Conservation (phyloP, 1,140 invertebrate genomes). For the Drosophila quadrilineata region DNA sequence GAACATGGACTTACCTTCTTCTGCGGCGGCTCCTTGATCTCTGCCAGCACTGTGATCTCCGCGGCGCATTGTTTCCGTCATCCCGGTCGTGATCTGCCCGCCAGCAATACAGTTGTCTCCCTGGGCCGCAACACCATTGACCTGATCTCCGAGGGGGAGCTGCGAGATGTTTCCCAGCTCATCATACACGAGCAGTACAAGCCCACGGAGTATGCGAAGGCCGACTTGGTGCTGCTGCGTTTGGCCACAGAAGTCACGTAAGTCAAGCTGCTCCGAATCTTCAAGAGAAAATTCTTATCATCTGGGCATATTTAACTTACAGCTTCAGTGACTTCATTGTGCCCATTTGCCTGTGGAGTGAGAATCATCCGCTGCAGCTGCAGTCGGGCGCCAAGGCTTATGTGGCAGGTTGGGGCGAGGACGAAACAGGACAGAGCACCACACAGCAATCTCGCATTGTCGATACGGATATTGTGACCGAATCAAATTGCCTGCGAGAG, state of each 20-base stretch:
- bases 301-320: not conserved
- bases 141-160: conserved; percentile 61
- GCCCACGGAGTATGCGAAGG: conserved; percentile 63
- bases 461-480: conserved; percentile 83
- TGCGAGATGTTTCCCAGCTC: conserved; percentile 69
- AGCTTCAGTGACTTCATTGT: conserved; percentile 80
- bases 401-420: conserved; percentile 85
- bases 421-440: conserved; percentile 81
- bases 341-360: conserved; percentile 84
- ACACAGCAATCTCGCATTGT: conserved; percentile 82
- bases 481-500: conserved; percentile 83
- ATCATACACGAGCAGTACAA: conserved; percentile 82
- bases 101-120: conserved; percentile 59
- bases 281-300: not conserved
- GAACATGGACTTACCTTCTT: conserved; percentile 42
- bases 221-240: conserved; percentile 82
- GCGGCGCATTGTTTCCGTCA: conserved; percentile 80
- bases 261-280: not conserved
- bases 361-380: conserved; percentile 29
- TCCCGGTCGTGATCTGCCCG: conserved; percentile 43
- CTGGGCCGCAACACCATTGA: conserved; percentile 81
- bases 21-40: conserved; percentile 83
- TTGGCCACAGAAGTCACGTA: conserved; percentile 66
- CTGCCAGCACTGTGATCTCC: conserved; percentile 82
- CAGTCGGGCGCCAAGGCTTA: conserved; percentile 39